phyloP scores from a whole-genome alignment of 2,113 vertebrate genomes.

The Ailurus styani region DNA sequence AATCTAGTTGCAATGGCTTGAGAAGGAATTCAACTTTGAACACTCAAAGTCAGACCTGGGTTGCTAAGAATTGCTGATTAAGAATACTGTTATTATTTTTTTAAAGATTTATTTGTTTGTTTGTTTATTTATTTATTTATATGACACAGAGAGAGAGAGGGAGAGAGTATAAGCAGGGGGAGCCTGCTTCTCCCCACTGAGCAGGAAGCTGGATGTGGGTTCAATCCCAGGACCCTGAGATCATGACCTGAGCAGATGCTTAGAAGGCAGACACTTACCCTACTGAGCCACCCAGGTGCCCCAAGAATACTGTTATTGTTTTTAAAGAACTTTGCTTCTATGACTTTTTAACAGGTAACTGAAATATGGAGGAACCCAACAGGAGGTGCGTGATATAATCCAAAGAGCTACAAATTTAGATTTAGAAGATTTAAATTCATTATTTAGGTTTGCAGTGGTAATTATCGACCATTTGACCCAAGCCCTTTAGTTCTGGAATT shows the following conservation, averaged over 20 bases:
- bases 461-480: background rate
- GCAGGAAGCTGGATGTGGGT: background rate
- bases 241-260: background rate
- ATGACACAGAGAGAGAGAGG: background rate
- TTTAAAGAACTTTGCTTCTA: background rate
- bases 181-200: background rate
- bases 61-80: background rate
- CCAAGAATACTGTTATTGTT: background rate
- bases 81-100: background rate
- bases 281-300: background rate
- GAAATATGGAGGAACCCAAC: background rate
- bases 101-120: no score
- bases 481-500: background rate
- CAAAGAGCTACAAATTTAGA: background rate
- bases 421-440: constrained; percentile 9
- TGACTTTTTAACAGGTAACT: constrained; percentile 13
- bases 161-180: background rate
- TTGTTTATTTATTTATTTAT: background rate
- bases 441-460: background rate
- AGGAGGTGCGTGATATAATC: background rate
- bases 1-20: background rate
- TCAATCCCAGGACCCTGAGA: background rate
- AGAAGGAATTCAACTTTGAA: background rate
- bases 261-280: background rate
- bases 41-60: background rate